Conservation (phyloP, 1,140 invertebrate species). For the Ephestia elutella region DNA sequence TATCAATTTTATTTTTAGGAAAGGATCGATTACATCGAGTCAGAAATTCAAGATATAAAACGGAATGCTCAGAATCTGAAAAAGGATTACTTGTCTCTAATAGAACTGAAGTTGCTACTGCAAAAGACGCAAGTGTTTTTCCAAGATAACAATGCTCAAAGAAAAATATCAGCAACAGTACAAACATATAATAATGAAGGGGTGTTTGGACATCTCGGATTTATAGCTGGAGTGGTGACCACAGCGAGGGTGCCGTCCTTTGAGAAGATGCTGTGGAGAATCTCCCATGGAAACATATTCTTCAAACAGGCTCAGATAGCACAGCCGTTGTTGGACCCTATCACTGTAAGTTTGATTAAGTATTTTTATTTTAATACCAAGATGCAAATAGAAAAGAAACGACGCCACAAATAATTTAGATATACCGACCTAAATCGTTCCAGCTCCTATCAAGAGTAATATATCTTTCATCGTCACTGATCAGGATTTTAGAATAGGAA, state of each 20-base stretch:
- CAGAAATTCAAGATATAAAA: constrained; percentile 90
- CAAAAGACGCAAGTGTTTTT: constrained; percentile 94
- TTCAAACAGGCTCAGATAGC: constrained; percentile 88
- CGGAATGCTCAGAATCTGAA: constrained; percentile 92
- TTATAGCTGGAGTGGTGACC: constrained; percentile 78
- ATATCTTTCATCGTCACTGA: no score
- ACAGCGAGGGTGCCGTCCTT: constrained; percentile 84
- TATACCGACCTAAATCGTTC: no score
- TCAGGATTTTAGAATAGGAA: no score
- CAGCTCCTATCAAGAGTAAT: no score
- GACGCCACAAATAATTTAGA: no score
- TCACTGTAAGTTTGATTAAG: constrained; percentile 82
- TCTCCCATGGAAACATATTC: constrained; percentile 90
- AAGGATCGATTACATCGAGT: constrained; percentile 90
- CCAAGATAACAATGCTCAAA: constrained; percentile 81
- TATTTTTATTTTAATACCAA: no score
- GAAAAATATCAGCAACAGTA: constrained; percentile 78
- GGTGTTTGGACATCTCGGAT: constrained; percentile 80
- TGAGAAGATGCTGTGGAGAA: constrained; percentile 89
- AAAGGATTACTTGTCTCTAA: constrained; percentile 91
- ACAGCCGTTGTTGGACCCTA: constrained; percentile 87
- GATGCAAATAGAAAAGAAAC: no score
- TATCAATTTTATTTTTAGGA: constrained; percentile 74
- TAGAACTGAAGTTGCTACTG: constrained; percentile 90
- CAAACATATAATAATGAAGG: constrained; percentile 81